Evolutionary conservation across 1,140 invertebrate species (phyloP).

Genomic region (Panagrolaimus sp.): DNA sequence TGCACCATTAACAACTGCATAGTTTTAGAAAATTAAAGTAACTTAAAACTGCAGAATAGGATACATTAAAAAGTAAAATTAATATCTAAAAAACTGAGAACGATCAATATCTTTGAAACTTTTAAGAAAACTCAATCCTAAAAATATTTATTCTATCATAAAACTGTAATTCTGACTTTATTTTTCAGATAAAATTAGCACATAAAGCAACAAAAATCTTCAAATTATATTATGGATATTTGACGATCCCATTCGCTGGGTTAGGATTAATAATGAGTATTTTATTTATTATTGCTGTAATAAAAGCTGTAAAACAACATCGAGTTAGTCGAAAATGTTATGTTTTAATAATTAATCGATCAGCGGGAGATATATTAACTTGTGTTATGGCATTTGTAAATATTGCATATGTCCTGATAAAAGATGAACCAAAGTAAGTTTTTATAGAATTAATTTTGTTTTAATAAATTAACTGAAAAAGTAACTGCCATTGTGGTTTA

Average conservation of each 20-base stretch:
- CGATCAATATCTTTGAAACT: background rate
- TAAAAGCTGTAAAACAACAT: constrained; percentile 45
- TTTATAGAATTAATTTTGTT: no score
- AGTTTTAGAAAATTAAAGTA: background rate
- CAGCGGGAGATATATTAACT: constrained; percentile 47
- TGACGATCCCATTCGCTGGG: constrained; percentile 44
- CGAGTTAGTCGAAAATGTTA: constrained; percentile 51
- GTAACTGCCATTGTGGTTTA: no score
- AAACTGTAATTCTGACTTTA: background rate
- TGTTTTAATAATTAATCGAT: constrained; percentile 48
- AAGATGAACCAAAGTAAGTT: constrained; percentile 42
- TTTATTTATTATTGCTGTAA: constrained; percentile 45
- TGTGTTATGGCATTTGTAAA: constrained; percentile 38
- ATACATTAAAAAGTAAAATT: background rate
- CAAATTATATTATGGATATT: constrained; percentile 43
- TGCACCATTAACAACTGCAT: background rate
- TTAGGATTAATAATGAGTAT: constrained; percentile 39
- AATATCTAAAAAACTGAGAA: background rate
- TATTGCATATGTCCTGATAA: constrained; percentile 36
- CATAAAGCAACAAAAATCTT: constrained; percentile 1
- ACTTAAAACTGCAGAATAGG: background rate
- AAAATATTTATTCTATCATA: background rate
- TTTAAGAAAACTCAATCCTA: background rate
- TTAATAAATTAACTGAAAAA: no score
- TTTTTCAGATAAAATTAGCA: constrained; percentile 2